Percentiles rank a stretch among this genome's conserved stretches.
Conservation (phyloP, 92 coral and sea anemone genomes). For the Desmophyllum pertusum region DNA sequence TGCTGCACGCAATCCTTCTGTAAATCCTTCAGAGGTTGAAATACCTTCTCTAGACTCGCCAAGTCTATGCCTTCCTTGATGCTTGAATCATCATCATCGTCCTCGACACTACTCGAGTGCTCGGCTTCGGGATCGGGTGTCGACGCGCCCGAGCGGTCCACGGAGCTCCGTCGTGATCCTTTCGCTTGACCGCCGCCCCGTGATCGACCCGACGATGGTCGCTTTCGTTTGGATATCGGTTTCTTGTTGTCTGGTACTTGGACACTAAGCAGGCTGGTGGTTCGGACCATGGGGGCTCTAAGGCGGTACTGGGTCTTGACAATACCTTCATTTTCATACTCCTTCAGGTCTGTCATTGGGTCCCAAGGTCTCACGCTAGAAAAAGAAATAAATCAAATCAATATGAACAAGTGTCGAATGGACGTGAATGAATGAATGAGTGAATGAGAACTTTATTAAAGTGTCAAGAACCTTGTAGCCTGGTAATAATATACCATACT, state of each 20-base stretch:
- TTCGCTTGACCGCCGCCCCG: slow-evolving; percentile 61
- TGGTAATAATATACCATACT: too few species aligned
- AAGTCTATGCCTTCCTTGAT: slow-evolving; percentile 68
- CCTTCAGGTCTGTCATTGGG: slow-evolving; percentile 89
- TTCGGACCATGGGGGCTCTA: slow-evolving; percentile 92
- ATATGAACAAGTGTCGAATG: neutral
- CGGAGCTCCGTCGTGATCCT: slow-evolving; percentile 81
- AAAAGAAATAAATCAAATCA: neutral
- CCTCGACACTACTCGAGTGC: slow-evolving; percentile 86
- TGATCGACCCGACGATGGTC: slow-evolving; percentile 74
- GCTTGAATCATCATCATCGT: slow-evolving; percentile 86
- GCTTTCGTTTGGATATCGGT: slow-evolving; percentile 66
- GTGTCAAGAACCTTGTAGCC: too few species aligned
- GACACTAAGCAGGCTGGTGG: slow-evolving; percentile 86
- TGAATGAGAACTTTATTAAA: too few species aligned
- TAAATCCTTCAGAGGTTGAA: slow-evolving; percentile 88
- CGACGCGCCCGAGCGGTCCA: slow-evolving; percentile 82
- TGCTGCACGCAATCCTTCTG: slow-evolving; percentile 93
- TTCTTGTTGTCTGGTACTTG: slow-evolving; percentile 65
- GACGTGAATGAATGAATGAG: too few species aligned
- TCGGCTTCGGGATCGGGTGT: slow-evolving; percentile 91
- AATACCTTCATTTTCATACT: slow-evolving; percentile 82
- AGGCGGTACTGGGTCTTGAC: slow-evolving; percentile 85
- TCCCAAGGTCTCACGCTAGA: slow-evolving; percentile 96
- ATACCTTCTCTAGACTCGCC: slow-evolving; percentile 77